Conservation (phyloP, 2,888 invertebrate species). For the Stegophylla sp. region DNA sequence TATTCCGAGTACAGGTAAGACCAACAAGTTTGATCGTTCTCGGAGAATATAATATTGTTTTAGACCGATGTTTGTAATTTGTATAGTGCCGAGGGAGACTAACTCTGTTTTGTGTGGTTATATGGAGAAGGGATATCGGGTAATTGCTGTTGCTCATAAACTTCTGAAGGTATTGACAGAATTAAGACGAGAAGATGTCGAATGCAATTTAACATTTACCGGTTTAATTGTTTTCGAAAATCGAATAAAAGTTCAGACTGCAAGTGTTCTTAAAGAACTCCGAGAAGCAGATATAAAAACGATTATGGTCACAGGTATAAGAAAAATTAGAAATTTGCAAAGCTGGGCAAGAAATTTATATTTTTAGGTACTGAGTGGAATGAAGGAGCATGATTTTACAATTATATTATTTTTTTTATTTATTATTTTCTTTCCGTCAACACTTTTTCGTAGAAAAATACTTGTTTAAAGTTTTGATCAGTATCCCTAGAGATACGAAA, state of each 20-base stretch:
- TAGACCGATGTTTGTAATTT: too few species aligned
- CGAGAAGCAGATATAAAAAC: conserved; percentile 68
- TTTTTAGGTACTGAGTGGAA: too few species aligned
- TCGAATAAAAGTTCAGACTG: conserved; percentile 68
- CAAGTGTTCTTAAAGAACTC: conserved; percentile 66
- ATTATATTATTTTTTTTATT: too few species aligned
- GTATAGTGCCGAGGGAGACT: conserved; percentile 72
- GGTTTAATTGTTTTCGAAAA: conserved; percentile 69
- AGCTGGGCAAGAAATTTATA: too few species aligned
- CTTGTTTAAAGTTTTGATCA: too few species aligned
- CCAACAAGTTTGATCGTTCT: background rate
- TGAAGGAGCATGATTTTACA: too few species aligned
- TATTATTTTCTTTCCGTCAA: too few species aligned
- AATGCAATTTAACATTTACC: conserved; percentile 65
- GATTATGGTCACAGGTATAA: conserved; percentile 71
- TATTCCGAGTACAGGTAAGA: conserved; percentile 64
- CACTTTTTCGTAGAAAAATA: too few species aligned
- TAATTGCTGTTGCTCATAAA: conserved; percentile 79
- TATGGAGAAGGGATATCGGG: conserved; percentile 83
- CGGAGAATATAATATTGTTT: background rate
- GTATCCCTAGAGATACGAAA: too few species aligned
- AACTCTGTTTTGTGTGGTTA: conserved; percentile 74
- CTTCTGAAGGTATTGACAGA: conserved; percentile 69
- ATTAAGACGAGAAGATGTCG: conserved; percentile 67
- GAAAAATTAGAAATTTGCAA: background rate